Conservation (phyloP, 2,113 vertebrate genomes). For the Lophochroa leadbeateri region DNA sequence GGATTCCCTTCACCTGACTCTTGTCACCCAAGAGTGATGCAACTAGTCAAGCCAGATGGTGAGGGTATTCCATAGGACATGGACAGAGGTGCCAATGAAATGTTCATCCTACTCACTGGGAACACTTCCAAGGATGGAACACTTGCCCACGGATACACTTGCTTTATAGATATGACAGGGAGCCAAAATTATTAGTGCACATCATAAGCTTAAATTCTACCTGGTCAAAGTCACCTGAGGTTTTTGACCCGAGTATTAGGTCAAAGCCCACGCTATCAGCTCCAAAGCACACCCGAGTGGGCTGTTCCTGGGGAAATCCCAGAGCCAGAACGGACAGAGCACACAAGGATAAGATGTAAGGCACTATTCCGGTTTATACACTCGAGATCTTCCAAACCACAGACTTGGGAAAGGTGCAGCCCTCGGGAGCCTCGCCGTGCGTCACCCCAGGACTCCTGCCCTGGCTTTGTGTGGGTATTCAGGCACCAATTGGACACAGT, state of each 20-base stretch:
- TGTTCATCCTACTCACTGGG: not conserved
- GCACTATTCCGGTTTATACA: not conserved
- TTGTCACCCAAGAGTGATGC: not conserved
- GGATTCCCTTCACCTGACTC: not conserved
- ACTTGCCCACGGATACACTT: not conserved
- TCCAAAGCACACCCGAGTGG: not conserved
- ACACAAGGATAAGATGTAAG: not conserved
- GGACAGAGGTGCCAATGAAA: not conserved
- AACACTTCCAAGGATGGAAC: not conserved
- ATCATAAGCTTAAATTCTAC: not conserved
- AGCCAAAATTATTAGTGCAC: not conserved
- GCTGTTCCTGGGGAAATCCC: not conserved
- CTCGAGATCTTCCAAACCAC: not conserved
- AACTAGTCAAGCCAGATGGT: accelerated
- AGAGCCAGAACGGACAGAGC: accelerated
- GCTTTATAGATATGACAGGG: accelerated
- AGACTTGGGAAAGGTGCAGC: not conserved
- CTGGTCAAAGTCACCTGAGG: not conserved
- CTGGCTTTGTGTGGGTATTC: constrained; percentile 37
- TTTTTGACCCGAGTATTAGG: not conserved
- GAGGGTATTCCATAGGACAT: not conserved
- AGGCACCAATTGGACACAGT: constrained; percentile 33
- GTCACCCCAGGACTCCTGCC: not conserved
- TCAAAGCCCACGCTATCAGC: not conserved
- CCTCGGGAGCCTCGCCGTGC: not conserved